These are phyloP conservation scores for Pheucticus melanocephalus DNA, from an alignment of 2,113 vertebrate species.

Conservation along the genomic window DNA sequence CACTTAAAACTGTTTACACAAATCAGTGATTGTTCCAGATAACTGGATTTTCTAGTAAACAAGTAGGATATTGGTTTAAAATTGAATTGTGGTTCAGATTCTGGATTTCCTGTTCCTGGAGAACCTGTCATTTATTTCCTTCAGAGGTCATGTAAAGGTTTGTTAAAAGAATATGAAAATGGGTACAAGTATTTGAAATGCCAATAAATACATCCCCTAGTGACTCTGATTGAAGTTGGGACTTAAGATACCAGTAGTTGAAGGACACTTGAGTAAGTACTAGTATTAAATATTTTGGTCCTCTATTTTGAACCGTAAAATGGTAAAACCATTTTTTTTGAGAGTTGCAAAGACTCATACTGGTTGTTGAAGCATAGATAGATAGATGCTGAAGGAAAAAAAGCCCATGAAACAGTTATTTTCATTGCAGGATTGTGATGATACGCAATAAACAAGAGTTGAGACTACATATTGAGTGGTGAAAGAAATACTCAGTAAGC, in stretches of 20 bases:
- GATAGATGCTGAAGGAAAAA: neutral
- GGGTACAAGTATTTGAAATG: neutral
- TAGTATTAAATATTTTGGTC: neutral
- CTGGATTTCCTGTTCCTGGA: neutral
- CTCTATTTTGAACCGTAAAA: neutral
- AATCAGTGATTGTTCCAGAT: neutral
- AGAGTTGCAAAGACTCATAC: neutral
- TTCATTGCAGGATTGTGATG: constrained; percentile 17
- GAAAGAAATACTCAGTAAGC: constrained; percentile 7
- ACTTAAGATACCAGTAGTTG: neutral
- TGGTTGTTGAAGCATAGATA: neutral
- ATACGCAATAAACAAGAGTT: constrained; percentile 2
- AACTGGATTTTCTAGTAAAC: neutral
- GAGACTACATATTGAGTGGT: neutral
- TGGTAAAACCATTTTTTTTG: neutral
- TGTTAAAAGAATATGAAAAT: neutral
- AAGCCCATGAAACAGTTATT: neutral
- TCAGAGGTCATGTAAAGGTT: neutral
- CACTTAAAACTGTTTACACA: neutral
- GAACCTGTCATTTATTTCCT: neutral
- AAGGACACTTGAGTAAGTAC: neutral
- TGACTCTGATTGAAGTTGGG: neutral
- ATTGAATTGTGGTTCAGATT: neutral
- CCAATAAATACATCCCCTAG: neutral
- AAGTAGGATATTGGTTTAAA: neutral